Percentiles rank a stretch among this genome's conserved stretches.
phyloP scores from a whole-genome alignment of 2,888 invertebrate species.

The Cephus nigrinus region DNA sequence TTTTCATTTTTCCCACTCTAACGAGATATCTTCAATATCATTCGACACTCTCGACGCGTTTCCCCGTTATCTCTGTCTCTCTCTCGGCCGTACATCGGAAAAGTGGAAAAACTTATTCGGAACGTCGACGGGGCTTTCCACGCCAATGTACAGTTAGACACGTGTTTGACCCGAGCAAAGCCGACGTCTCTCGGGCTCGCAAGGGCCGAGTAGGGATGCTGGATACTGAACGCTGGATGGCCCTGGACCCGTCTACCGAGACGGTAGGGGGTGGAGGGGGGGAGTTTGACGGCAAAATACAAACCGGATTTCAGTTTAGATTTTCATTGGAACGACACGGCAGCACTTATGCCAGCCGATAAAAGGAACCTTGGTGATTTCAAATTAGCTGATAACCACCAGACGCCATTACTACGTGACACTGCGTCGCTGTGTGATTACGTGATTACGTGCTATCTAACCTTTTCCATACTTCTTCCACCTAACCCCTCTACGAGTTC shows the following conservation, averaged over 20 bases:
- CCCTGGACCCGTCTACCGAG: background rate
- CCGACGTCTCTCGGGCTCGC: background rate
- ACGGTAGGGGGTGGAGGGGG: slow-evolving; percentile 2
- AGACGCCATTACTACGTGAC: background rate
- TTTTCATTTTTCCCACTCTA: background rate
- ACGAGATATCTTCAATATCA: background rate
- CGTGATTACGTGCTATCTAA: background rate
- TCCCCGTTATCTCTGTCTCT: too few relatives aligned
- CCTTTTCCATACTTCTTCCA: background rate
- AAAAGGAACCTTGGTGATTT: background rate
- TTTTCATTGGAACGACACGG: slow-evolving; percentile 10
- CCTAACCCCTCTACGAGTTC: background rate
- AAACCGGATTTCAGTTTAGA: slow-evolving; percentile 27
- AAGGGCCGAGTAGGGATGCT: background rate
- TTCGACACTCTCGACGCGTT: background rate
- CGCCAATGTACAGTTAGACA: slow-evolving; percentile 27
- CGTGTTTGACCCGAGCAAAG: slow-evolving; percentile 25
- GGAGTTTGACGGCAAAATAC: slow-evolving; percentile 18
- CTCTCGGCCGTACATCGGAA: background rate
- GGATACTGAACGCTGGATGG: background rate
- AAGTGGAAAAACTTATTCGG: background rate
- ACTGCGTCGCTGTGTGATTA: background rate
- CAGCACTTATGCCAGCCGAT: background rate
- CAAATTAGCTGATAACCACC: background rate
- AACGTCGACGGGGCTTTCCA: slow-evolving; percentile 12